Evolutionary conservation across 2,113 vertebrate species (phyloP), one percentile per base, ranked within the genome.

Genomic region (Tiliqua scincoides): DNA sequence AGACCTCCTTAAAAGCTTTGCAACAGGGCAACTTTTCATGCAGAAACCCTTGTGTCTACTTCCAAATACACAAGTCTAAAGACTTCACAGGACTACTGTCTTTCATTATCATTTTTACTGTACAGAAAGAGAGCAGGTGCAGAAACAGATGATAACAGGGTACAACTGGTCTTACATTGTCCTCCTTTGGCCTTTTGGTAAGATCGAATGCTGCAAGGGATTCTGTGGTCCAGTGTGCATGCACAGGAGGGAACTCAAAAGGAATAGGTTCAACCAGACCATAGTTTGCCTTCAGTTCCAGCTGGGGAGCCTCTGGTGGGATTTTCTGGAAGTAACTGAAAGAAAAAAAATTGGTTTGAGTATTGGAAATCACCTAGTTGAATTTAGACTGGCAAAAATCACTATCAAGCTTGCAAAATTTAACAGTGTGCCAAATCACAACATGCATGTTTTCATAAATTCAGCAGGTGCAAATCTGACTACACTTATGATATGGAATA

Each of bases 251-350:
- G 89, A 99, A 96, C 93, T 98, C 98, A 32, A 99, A 99, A 72
- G 95, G 77, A 78, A 98, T 61, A 1, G 99, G 98, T 89, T 99
- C 98, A 1, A 98, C 99, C 62, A 99, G 96, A 75, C 99, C 99
- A 3, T 99, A 99, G 87, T 97, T 99, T 4, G 99, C 99, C 94
- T 99, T 99, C 89, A 99, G 90, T 93, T 99, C 99, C 94, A 99
- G 96, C 76, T 97, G 96, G 6, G 99, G 99, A 20, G 98, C 96
- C 90, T 99, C 99, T 5, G 96, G 93, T 30, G 99, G 99, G 77
- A 99, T 95, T 93, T 99, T 99, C 73, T 99, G 99, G 92, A 99
- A 99, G 93, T 99, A 99, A 94, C 99, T 99, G 93, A 92, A 93
- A 95, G 18, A 87, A 70, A 95, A 52, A 87, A 70, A 95, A 52